phyloP scores from a whole-genome alignment of 2,888 invertebrate genomes.

The Octonoba sinensis region DNA sequence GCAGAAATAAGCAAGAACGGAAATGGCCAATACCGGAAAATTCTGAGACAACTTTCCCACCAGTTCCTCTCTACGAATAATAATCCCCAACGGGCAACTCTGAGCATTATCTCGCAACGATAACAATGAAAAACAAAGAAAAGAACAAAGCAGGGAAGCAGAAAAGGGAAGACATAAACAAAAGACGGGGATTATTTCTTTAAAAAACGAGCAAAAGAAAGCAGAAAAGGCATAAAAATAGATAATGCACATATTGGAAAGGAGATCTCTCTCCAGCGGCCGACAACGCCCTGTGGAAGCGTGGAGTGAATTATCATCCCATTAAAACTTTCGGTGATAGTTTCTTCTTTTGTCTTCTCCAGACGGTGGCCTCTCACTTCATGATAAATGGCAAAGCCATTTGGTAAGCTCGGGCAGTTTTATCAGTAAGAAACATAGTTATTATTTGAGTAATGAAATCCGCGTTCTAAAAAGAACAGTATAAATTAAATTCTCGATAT shows the following conservation, averaged over 20 bases:
- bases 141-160: conserved; percentile 3
- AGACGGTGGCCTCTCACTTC: conserved; percentile 1
- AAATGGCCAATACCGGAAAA: too few species aligned
- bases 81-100: too few species aligned
- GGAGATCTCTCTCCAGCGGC: too few species aligned
- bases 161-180: conserved; percentile 23
- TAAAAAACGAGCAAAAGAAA: conserved; percentile 9
- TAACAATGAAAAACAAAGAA: conserved; percentile 10
- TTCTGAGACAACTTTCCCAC: too few species aligned
- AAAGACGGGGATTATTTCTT: conserved; percentile 13
- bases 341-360: neutral
- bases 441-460: too few species aligned
- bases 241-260: neutral
- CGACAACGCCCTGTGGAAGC: conserved; percentile 42
- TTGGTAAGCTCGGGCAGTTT: too few species aligned
- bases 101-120: too few species aligned
- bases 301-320: conserved; percentile 54
- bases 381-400: neutral
- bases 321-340: conserved; percentile 7
- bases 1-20: too few species aligned
- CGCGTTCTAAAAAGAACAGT: too few species aligned
- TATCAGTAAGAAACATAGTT: neutral
- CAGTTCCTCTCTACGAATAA: too few species aligned
- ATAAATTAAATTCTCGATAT: too few species aligned
- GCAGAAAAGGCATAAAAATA: conserved; percentile 14